Conservation (phyloP, 2,113 vertebrate species). For the Scytalopus superciliaris region DNA sequence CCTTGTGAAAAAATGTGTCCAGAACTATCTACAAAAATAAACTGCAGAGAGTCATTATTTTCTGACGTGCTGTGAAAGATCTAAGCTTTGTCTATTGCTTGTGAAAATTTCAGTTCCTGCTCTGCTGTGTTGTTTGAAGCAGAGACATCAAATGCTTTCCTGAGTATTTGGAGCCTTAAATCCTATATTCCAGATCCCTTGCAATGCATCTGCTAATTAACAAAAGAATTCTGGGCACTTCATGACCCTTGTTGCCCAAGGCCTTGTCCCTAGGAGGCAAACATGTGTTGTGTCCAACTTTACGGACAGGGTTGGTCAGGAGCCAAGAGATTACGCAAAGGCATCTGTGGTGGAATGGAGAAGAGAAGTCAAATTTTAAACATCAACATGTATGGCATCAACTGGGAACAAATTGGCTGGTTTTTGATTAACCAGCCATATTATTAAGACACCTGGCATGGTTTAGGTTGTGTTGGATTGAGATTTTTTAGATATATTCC, state of each 20-base stretch:
- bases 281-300: not conserved
- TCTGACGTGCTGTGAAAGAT: not conserved
- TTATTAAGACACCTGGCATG: not conserved
- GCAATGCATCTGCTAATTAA: not conserved
- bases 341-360: not conserved
- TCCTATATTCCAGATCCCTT: not conserved
- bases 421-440: not conserved
- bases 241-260: not conserved
- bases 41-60: not conserved
- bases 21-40: not conserved
- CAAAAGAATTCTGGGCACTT: conserved; percentile 12
- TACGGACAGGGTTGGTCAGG: not conserved
- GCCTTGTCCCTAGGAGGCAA: not conserved
- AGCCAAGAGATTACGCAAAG: not conserved
- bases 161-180: not conserved
- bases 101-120: not conserved
- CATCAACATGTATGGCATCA: not conserved
- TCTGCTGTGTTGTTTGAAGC: not conserved
- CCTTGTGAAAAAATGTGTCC: not conserved
- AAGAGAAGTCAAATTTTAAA: not conserved
- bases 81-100: not conserved
- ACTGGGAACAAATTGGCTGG: not conserved
- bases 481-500: not conserved
- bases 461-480: not conserved
- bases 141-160: not conserved